Percentiles rank a stretch among this genome's conserved stretches.
Conservation (phyloP, 2,888 invertebrate genomes). For the Bruchidius siliquastri region DNA sequence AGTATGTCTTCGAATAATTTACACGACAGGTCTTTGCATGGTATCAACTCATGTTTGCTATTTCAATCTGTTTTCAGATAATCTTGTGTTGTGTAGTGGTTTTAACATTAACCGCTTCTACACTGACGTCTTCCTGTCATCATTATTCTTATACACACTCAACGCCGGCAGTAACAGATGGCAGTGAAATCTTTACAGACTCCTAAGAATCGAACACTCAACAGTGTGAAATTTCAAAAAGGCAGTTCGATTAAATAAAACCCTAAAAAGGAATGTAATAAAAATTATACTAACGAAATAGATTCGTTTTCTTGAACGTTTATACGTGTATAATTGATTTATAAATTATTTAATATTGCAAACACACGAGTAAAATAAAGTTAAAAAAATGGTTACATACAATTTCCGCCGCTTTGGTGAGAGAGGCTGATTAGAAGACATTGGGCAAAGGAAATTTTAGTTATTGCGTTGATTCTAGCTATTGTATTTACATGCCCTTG, state of each 20-base stretch:
- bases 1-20: too few relatives aligned
- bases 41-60: too few relatives aligned
- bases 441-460: background rate
- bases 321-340: background rate
- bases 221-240: background rate
- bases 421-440: background rate
- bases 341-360: constrained; percentile 30
- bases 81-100: background rate
- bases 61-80: background rate
- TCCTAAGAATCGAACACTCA: background rate
- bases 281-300: background rate
- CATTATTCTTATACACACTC: background rate
- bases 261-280: background rate
- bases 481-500: background rate
- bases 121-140: background rate
- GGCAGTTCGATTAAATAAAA: background rate
- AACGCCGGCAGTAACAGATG: constrained; percentile 27
- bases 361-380: constrained; percentile 36
- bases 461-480: background rate
- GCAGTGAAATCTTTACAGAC: constrained; percentile 25
- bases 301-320: background rate
- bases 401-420: constrained; percentile 8
- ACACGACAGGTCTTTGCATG: too few relatives aligned
- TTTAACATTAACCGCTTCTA: background rate
- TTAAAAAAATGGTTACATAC: constrained; percentile 31